Conservation (phyloP, 2,888 invertebrate genomes). For the Dicyrtomina minuta region DNA sequence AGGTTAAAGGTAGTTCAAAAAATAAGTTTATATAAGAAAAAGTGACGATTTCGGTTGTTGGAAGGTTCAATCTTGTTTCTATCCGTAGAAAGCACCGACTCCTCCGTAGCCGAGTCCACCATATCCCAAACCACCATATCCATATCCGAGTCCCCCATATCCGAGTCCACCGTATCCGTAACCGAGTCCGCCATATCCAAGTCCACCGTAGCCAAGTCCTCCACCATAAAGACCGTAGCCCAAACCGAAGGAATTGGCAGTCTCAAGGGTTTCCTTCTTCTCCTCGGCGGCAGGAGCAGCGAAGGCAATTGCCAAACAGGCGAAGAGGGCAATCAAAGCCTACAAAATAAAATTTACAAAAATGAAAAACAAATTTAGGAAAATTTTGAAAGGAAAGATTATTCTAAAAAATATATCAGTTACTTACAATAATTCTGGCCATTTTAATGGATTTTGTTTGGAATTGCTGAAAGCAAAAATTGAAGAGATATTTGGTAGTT, state of each 20-base stretch:
- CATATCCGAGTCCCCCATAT: conserved; percentile 14
- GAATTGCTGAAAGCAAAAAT: conserved; percentile 4
- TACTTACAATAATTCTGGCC: conserved; percentile 33
- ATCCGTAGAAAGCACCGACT: not conserved
- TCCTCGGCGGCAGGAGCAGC: conserved; percentile 43
- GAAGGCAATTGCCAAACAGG: conserved; percentile 45
- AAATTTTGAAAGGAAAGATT: not conserved
- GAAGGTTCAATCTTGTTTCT: no score
- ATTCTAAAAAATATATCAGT: not conserved
- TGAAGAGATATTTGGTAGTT: not conserved
- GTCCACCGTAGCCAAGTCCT: conserved; percentile 9
- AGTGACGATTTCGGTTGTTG: no score
- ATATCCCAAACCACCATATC: conserved; percentile 13
- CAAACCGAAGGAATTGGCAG: conserved; percentile 25
- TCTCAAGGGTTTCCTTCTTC: conserved; percentile 24
- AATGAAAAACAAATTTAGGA: not conserved
- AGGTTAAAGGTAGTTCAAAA: no score
- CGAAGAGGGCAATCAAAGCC: conserved; percentile 43
- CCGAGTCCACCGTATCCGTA: conserved; percentile 22
- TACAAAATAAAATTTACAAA: conserved; percentile 7
- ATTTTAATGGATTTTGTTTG: conserved; percentile 18
- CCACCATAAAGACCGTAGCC: conserved; percentile 31
- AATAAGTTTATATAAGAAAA: no score
- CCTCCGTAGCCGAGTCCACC: conserved; percentile 20
- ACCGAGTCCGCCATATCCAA: conserved; percentile 15